Base-by-base conservation (phyloP, 2,797 vertebrate genomes). In the Peromyscus aztecus region DNA sequence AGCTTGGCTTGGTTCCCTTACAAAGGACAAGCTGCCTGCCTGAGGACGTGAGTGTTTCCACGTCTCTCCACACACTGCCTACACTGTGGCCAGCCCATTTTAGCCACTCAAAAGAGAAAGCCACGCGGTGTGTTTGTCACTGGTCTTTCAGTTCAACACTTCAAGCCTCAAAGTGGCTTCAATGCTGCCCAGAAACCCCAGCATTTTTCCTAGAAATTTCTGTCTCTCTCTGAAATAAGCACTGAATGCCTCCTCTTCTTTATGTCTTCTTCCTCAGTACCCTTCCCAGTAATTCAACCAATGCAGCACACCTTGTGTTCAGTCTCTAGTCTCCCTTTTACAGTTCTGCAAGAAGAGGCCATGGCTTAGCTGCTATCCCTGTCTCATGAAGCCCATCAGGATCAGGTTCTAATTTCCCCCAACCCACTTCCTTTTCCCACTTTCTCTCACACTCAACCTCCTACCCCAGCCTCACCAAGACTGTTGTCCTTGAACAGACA, bases 161-260 rank as follows among this genome's bases (percentile, higher is more conserved):
- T 49, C 67, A 86, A 52, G 46, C 23, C 21, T 43, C 89, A 83
- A 73, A 90, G n/a, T 11, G 27, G 7, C 52, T 65, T 61, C 67
- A 85, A 21, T 5, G 2, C 23, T 67, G 24, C 40, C 88, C 43
- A 31, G 88, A 13, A n/a, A 61, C 24, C 27, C 57, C 40, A 49
- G 69, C 46, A 75, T 55, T 31, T 43, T 83, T 61, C 59, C 40
- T 84, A 73, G 77, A 90, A 81, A 69, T 78, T 76, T 95, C 73
- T 95, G 6, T 19, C 43, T 81, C 21, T 59, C 71, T 94, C 37
- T 87, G 24, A 9, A 59, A 29, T 21, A 27, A n/a, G 49, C 23
- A 6, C 6, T 37, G 46, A 63, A 80, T 31, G n/a, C 2, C 3
- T 65, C 59, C 29, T 90, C 71, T 73, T 82, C 73, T 92, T 40